Evolutionary conservation across 2,797 vertebrate genomes (phyloP), one percentile per base, ranked within the genome.

Genomic region (Xyrichtys novacula): DNA sequence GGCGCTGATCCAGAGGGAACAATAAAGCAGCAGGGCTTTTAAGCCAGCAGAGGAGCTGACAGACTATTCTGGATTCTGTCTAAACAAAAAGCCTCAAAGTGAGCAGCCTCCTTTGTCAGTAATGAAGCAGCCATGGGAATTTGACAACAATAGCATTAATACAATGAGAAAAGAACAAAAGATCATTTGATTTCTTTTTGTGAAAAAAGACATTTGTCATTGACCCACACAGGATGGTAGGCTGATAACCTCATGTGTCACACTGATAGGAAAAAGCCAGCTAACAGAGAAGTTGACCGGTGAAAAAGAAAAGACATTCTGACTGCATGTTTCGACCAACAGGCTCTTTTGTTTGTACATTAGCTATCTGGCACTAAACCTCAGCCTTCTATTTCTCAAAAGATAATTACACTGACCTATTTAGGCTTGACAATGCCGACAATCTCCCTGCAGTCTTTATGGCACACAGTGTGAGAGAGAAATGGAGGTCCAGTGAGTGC

Each of bases 351-450:
- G 50, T 65, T 71, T 46, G 52, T 11, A 16, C 6, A 38, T 36
- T 39, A 63, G 46, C 44, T 47, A 25, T 75, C 16, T 65, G 57
- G 52, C 34, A 44, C 26, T 22, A 32, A 61, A 69, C n/a, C 28
- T 36, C 17, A 20, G 26, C 17, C 15, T 42, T 57, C 42, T 48
- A 43, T 61, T 68, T 78, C 31, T 61, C 31, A 22, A 34, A 55
- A 32, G 32, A 71, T 71, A 76, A 76, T 80, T 53, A 40, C 47
- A 53, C 54, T 65, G 74, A 62, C 64, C 74, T 76, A 64, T 74
- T 71, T 71, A 65, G 43, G 61, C 39, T 0, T 42, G 44, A 60
- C 54, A 57, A 43, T 58, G 25, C 54, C 65, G 32, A 59, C 44
- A 46, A 49, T 59, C 25, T 65, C 67, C 44, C 47, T 31, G 3